These are phyloP conservation scores for Uropsilus gracilis DNA, from an alignment of 2,113 vertebrate species.

Conservation along the genomic window DNA sequence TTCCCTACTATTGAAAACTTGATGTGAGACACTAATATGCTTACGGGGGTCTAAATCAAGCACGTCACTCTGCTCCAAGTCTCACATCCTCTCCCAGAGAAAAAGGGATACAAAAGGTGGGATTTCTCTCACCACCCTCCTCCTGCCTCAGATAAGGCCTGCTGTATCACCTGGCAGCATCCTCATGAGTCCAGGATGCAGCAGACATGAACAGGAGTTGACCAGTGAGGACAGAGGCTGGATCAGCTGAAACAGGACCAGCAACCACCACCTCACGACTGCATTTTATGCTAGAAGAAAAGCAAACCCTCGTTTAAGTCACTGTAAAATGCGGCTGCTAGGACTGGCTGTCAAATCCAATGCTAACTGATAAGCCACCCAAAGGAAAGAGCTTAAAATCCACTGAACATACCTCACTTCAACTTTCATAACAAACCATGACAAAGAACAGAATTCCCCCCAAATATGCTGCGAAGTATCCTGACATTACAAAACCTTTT, in stretches of 20 bases:
- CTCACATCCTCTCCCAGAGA: background rate
- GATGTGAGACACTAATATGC: background rate
- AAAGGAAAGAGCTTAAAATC: background rate
- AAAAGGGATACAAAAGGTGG: background rate
- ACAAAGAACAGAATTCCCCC: background rate
- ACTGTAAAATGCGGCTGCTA: background rate
- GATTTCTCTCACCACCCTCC: background rate
- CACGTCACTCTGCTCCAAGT: background rate
- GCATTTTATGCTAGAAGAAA: background rate
- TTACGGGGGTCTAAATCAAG: background rate
- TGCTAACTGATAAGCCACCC: background rate
- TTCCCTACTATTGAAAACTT: background rate
- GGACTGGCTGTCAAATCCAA: background rate
- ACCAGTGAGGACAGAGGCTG: background rate
- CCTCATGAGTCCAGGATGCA: fast-evolving
- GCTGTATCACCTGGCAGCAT: background rate
- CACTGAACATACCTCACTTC: background rate
- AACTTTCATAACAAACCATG: background rate
- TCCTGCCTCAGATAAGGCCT: background rate
- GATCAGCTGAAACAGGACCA: background rate
- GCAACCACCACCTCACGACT: background rate
- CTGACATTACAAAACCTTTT: background rate
- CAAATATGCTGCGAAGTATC: background rate
- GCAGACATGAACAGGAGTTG: background rate
- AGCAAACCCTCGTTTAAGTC: background rate